Base-by-base conservation (phyloP, 2,113 vertebrate genomes). In the Indicator indicator region DNA sequence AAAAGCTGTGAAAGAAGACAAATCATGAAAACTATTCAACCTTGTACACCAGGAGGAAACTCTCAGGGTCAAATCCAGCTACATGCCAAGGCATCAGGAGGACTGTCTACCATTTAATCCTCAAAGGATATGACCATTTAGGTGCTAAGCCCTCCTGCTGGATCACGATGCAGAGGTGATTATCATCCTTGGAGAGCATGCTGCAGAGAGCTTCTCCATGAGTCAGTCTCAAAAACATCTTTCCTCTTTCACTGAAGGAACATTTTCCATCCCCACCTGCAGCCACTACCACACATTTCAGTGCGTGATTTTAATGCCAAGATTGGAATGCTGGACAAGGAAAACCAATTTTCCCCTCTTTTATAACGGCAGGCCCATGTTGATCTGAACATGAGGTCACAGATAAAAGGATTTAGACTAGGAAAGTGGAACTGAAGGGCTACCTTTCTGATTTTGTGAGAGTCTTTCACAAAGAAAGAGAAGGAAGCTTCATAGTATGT, bases 151-250 rank as follows among this genome's bases (percentile, higher is more conserved):
- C n/a, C 42, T 82, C 32, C 55, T 78, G 27, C 36, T 81, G n/a
- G 58, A 68, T 69, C 0, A 0, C 3, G 1, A 33, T 1, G 0
- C 21, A 67, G 64, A 56, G 72, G 27, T 0, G 0, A 33, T 40
- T 82, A 70, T 44, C 64, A 21, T 78, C 64, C 42, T 26, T 72
- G 44, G 27, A 81, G 5, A 54, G 20, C 9, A 30, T 3, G 13
- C 11, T 68, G 11, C 58, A 71, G 56, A 69, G 63, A 50, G 13
- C 17, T 73, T 52, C 68, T 55, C 68, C 24, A 16, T 24, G 27
- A 78, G 46, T 54, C 5, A 4, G 1, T 40, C 68, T 59, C 83
- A n/a, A 86, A 59, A 63, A 12, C 0, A 60, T 44, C 46, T 40
- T n/a, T 64, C 27, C 33, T 63, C 67, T 46, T 19, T 16, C 15